Evolutionary conservation across 2,888 invertebrate genomes (phyloP).

Genomic region (Cryptops parisi): DNA sequence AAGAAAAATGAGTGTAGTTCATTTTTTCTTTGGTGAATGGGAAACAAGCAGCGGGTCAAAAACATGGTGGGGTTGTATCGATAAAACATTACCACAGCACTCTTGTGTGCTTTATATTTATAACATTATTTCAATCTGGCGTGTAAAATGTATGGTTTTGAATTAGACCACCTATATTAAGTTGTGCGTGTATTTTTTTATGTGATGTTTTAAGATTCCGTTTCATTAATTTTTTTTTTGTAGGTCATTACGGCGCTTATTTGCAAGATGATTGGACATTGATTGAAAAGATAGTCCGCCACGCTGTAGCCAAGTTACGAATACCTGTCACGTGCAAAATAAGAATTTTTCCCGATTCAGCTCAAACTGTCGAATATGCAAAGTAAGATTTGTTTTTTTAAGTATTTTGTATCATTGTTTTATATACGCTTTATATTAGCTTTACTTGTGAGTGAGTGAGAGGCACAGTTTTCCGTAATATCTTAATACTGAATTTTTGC

Average conservation of each 20-base stretch:
- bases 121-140: no score
- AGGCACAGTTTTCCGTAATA: no score
- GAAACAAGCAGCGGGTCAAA: no score
- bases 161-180: not conserved
- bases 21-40: no score
- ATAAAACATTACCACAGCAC: no score
- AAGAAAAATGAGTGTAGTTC: no score
- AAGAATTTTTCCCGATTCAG: slow-evolving; percentile 33
- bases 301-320: slow-evolving; percentile 19
- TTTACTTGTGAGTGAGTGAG: no score
- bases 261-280: slow-evolving; percentile 36
- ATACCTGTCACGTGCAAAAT: slow-evolving; percentile 40
- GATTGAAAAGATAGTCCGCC: slow-evolving; percentile 30
- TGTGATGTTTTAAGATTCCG: not conserved
- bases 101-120: no score
- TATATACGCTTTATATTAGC: no score
- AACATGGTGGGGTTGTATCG: no score
- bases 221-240: not conserved
- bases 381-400: slow-evolving; percentile 22
- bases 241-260: slow-evolving; percentile 37
- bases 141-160: no score
- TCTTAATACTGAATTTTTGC: no score
- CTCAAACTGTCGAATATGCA: slow-evolving; percentile 36
- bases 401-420: not conserved
- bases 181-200: not conserved